A percentile compares a stretch with the other conserved stretches of the same genome.
Conservation (phyloP, 2,113 vertebrate genomes). For the cat (Felis catus) region F.catus_Fca126_mat1.0 CM031419.1:185431001-185431500, state of each 20-base stretch:
- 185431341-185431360: slow-evolving; percentile 80
- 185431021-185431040: neutral
- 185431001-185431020: slow-evolving; percentile 67
- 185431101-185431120: slow-evolving; percentile 76
- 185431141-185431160: slow-evolving; percentile 79
- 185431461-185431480: slow-evolving; percentile 77
- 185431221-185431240: slow-evolving; percentile 74
- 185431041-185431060: slow-evolving; percentile 76
- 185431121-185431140: slow-evolving; percentile 78
- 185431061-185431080: slow-evolving; percentile 78
- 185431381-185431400: slow-evolving; percentile 75
- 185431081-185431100: slow-evolving; percentile 76
- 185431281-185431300: slow-evolving; percentile 80
- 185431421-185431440: slow-evolving; percentile 68
- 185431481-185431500: slow-evolving; percentile 50
- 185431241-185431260: slow-evolving; percentile 80
- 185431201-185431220: slow-evolving; percentile 79
- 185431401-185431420: slow-evolving; percentile 77
- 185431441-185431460: slow-evolving; percentile 73
- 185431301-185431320: slow-evolving; percentile 78
- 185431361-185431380: slow-evolving; percentile 76
- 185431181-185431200: slow-evolving; percentile 77
- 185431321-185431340: slow-evolving; percentile 80
- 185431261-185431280: slow-evolving; percentile 80
- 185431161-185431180: slow-evolving; percentile 75